Evolutionary conservation across 2,113 vertebrate genomes (phyloP).

Genomic region (Chinchilla lanigera): DNA sequence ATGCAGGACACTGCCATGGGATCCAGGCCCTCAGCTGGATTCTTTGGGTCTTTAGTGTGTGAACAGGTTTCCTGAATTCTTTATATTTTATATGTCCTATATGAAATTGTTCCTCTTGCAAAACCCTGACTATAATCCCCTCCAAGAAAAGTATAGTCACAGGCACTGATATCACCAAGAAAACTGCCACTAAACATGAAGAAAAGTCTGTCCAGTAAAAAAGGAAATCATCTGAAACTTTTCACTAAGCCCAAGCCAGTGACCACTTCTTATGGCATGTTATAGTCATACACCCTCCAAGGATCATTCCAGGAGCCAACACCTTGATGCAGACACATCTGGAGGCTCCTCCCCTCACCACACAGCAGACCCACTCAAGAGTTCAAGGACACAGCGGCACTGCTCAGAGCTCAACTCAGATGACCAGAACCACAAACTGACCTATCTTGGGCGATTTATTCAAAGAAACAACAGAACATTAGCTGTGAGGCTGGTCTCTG

Average conservation of each 20-base stretch:
- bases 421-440: slow-evolving; percentile 76
- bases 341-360: slow-evolving; percentile 77
- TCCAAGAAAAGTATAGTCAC: not conserved
- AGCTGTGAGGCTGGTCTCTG: slow-evolving; percentile 88
- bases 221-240: slow-evolving; percentile 82
- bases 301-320: slow-evolving; percentile 72
- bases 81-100: not conserved
- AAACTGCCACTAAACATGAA: slow-evolving; percentile 79
- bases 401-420: slow-evolving; percentile 90
- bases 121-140: not conserved
- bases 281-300: slow-evolving; percentile 74
- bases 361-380: slow-evolving; percentile 75
- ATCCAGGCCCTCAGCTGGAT: not conserved
- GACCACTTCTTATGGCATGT: slow-evolving; percentile 82
- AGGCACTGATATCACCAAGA: slow-evolving; percentile 82
- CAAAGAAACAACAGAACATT: slow-evolving; percentile 85
- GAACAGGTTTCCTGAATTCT: not conserved
- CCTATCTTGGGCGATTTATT: slow-evolving; percentile 21
- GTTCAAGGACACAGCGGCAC: slow-evolving; percentile 86
- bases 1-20: too few relatives aligned
- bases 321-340: slow-evolving; percentile 61
- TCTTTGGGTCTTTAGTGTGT: not conserved
- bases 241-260: slow-evolving; percentile 86
- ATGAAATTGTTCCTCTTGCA: not conserved
- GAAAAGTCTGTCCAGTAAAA: slow-evolving; percentile 81